Conservation (phyloP, 1,140 invertebrate species). For the Leptonema lineaticorne region DNA sequence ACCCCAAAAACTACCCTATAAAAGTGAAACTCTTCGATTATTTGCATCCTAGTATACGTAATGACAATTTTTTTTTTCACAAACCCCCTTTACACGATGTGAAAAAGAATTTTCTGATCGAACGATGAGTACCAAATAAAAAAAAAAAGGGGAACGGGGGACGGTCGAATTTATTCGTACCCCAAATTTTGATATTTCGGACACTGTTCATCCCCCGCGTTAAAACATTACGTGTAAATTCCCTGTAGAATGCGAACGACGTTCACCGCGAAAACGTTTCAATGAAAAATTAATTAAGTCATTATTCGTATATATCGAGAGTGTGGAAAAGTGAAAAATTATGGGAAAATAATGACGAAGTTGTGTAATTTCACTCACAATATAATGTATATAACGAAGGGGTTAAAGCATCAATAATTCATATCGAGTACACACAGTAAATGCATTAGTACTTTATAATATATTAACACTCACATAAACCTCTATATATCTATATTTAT, state of each 20-base stretch:
- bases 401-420: too few relatives aligned
- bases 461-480: too few relatives aligned
- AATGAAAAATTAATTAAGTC: neutral
- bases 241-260: neutral
- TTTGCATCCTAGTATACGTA: constrained; percentile 25
- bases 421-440: too few relatives aligned
- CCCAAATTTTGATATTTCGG: neutral
- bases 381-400: too few relatives aligned
- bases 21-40: neutral
- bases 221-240: constrained; percentile 5
- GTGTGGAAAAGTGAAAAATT: neutral
- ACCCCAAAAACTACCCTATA: constrained; percentile 17
- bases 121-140: too few relatives aligned
- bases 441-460: too few relatives aligned
- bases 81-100: neutral
- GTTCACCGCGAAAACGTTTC: neutral
- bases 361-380: too few relatives aligned
- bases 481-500: too few relatives aligned
- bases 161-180: too few relatives aligned
- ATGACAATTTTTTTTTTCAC: too few relatives aligned
- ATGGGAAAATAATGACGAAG: neutral
- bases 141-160: too few relatives aligned
- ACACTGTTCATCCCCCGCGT: neutral
- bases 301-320: neutral
- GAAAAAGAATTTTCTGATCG: constrained; percentile 9